Evolutionary conservation across 1,140 invertebrate species (phyloP).

Genomic region (Euura saliciscinereae): DNA sequence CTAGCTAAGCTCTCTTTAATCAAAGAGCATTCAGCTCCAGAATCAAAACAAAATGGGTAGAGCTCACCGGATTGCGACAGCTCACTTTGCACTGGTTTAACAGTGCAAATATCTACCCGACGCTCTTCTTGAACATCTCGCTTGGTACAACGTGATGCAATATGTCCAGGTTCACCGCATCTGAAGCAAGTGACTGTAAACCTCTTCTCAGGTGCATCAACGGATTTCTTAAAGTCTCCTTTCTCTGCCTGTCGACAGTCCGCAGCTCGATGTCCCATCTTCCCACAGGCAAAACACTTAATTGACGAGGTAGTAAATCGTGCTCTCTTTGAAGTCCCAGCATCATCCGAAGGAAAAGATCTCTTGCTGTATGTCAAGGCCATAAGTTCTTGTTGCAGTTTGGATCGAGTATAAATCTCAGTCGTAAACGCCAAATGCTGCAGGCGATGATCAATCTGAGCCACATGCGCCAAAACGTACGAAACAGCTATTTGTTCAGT

Average conservation of each 20-base stretch:
- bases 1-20: conserved; percentile 17
- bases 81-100: neutral
- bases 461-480: conserved; percentile 21
- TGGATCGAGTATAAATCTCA: conserved; percentile 16
- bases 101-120: neutral
- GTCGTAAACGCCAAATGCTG: conserved; percentile 18
- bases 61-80: conserved; percentile 19
- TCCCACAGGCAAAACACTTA: conserved; percentile 7
- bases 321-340: neutral
- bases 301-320: neutral
- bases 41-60: conserved; percentile 25
- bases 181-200: conserved; percentile 10
- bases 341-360: neutral
- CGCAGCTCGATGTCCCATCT: conserved; percentile 1
- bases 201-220: neutral
- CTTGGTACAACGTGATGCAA: conserved; percentile 6
- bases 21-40: conserved; percentile 26
- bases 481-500: conserved; percentile 22
- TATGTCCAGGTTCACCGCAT: conserved; percentile 13
- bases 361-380: conserved; percentile 11
- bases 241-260: neutral
- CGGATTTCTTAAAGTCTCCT: too few relatives aligned
- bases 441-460: conserved; percentile 17
- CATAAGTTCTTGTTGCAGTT: conserved; percentile 21
- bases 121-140: neutral